Percentiles rank a stretch among this genome's conserved stretches.
Evolutionary conservation across 2,888 invertebrate species (phyloP).

Genomic region (Girardia tigrina): DNA sequence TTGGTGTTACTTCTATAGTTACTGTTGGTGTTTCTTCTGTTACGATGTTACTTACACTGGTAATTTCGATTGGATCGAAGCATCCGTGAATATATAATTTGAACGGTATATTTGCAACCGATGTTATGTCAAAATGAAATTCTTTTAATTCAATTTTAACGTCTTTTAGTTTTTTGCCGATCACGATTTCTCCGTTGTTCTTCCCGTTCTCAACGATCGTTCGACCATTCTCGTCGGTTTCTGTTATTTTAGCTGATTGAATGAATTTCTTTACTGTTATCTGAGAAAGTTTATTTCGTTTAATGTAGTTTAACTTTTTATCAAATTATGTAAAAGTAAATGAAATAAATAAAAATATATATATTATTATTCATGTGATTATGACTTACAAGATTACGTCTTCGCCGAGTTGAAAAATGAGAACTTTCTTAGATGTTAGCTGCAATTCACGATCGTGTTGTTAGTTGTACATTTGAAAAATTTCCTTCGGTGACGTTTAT

Average conservation of each 20-base stretch:
- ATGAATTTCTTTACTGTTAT: not conserved
- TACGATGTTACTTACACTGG: not conserved
- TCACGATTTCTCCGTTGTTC: not conserved
- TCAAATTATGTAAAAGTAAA: too few relatives aligned
- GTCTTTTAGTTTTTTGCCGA: not conserved
- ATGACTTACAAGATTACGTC: too few relatives aligned
- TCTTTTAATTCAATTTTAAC: not conserved
- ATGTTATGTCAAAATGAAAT: conserved; percentile 3
- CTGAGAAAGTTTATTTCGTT: too few relatives aligned
- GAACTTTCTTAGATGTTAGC: too few relatives aligned
- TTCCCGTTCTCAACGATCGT: not conserved
- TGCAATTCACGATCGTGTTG: too few relatives aligned
- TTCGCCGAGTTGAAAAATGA: too few relatives aligned
- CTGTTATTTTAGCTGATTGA: not conserved
- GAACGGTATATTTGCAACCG: not conserved
- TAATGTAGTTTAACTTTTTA: too few relatives aligned
- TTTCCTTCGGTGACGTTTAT: too few relatives aligned
- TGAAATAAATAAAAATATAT: too few relatives aligned
- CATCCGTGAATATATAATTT: not conserved
- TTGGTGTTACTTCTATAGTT: not conserved
- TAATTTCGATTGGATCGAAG: not conserved
- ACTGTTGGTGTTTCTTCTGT: not conserved
- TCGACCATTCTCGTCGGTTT: not conserved
- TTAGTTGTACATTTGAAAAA: too few relatives aligned
- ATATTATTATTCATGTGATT: too few relatives aligned